phyloP scores from a whole-genome alignment of 2,113 vertebrate species.

The Podarcis raffonei region DNA sequence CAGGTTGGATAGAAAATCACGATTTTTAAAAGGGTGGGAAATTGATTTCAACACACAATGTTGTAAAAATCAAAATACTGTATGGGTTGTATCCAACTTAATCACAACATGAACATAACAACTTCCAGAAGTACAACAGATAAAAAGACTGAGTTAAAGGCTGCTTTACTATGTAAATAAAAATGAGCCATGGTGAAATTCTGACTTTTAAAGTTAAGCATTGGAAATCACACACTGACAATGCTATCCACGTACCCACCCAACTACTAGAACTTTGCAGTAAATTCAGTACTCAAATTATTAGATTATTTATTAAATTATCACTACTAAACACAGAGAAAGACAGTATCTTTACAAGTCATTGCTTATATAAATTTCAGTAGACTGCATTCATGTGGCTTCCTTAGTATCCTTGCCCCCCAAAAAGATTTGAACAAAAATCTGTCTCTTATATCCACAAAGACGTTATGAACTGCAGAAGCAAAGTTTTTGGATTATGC shows the following conservation, averaged over 20 bases:
- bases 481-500: neutral
- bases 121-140: too few species aligned
- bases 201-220: too few species aligned
- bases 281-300: neutral
- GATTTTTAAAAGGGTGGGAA: too few species aligned
- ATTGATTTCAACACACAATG: too few species aligned
- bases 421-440: neutral
- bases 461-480: neutral
- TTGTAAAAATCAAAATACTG: too few species aligned
- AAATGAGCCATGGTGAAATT: too few species aligned
- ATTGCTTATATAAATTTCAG: neutral
- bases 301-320: neutral
- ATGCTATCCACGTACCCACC: neutral
- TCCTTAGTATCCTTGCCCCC: too few species aligned
- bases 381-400: too few species aligned
- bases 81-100: too few species aligned
- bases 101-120: too few species aligned
- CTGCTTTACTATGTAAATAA: too few species aligned
- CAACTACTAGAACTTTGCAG: neutral
- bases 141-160: neutral
- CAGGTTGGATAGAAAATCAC: neutral
- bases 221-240: too few species aligned
- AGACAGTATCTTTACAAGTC: neutral
- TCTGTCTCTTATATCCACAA: neutral
- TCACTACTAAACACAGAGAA: neutral